These are phyloP conservation scores for Lepeophtheirus nordmannii DNA, from an alignment of 2,888 invertebrate genomes.

Conservation along the genomic window DNA sequence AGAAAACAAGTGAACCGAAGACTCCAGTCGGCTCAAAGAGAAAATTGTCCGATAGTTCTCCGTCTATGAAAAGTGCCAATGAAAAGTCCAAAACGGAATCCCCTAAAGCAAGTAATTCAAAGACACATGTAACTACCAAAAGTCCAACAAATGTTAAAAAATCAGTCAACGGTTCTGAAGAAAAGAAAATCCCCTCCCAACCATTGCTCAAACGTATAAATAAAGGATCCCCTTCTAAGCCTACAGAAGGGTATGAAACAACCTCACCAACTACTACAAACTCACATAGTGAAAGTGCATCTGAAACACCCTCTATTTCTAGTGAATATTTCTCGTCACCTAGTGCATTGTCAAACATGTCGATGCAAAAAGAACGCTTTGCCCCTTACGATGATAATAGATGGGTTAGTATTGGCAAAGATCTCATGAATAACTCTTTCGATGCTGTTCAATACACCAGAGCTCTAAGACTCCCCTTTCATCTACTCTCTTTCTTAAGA, in stretches of 20 bases:
- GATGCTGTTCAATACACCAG: background rate
- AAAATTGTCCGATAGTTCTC: no score
- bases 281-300: background rate
- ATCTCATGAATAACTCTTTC: background rate
- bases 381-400: slow-evolving; percentile 24
- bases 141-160: no score
- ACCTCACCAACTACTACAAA: no score
- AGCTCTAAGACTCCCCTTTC: background rate
- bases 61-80: no score
- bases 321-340: background rate
- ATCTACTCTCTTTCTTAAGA: background rate
- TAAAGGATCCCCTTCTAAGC: no score
- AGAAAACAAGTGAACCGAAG: background rate
- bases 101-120: no score
- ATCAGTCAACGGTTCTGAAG: no score
- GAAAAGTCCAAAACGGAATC: no score
- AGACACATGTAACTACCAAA: no score
- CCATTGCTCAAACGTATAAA: no score
- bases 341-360: background rate
- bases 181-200: no score
- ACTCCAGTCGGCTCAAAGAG: background rate
- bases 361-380: slow-evolving; percentile 17
- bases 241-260: no score
- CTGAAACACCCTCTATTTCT: background rate
- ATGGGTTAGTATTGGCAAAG: background rate